Base-by-base conservation (phyloP, 2,113 vertebrate species). In the Oreotrochilus melanogaster region DNA sequence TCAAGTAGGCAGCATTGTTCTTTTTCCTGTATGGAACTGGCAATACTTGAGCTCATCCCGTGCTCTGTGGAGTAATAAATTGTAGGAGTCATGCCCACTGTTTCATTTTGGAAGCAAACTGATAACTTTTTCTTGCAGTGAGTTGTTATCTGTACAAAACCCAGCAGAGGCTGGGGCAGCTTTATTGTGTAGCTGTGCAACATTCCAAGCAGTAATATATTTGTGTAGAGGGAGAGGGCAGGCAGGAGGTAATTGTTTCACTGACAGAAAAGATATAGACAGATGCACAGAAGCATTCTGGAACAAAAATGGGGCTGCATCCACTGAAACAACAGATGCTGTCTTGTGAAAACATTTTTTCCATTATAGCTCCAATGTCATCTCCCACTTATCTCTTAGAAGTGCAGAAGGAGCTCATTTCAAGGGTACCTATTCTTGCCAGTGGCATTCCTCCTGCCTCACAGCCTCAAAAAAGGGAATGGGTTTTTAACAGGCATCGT, bases 401-500 rank as follows among this genome's bases (percentile, higher is more conserved):
- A 95, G 92, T 80, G 85, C 91, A 89, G 95, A 97, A 96, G 94
- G 89, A 96, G 89, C 92, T 96, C 64, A 10, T 89, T 93, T 97
- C 92, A 96, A 96, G 96, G 94, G 93, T 91, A 92, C 94, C 93
- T 88, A 88, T 97, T 97, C 96, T 97, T 96, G 95, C 78, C 86
- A 69, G 72, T 64, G 73, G 80, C 86, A 96, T 96, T 96, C 94
- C 94, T 95, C 69, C 89, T 91, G 91, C 94, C 82, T 91, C 25
- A 1, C 57, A 85, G 94, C 80, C 72, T 95, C 92, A 88, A 50
- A 97, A 89, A 88, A 92, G 92, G 97, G 97, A 98, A 97, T 96
- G 88, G 89, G 92, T 95, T 97, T 97, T 97, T 97, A 96, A 95
- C 91, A 97, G 95, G 90, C 95, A 95, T 95, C 94, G 73, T 94